Base-by-base conservation (phyloP, 2,797 vertebrate genomes). In the Tenualosa thibaudeaui region DNA sequence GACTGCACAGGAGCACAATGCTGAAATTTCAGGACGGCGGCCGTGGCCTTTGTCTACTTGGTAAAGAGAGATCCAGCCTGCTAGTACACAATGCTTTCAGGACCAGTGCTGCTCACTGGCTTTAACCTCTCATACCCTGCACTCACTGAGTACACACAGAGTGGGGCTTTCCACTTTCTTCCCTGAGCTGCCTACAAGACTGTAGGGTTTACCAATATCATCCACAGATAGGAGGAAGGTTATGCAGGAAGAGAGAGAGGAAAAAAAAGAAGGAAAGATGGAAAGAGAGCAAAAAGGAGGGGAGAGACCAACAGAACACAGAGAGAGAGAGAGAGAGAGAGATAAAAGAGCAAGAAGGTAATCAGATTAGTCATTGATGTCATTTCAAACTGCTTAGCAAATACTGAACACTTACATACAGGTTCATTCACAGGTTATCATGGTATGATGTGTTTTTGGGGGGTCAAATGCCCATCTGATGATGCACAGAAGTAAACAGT, bases 101-200 rank as follows among this genome's bases (percentile, higher is more conserved):
- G 37, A 75, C 31, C 31, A 31, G 62, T 68, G 31, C 62, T 75
- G 60, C 0, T 26, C n/a, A 12, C 60, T 24, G n/a, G 3, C 31
- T 17, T 12, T 40, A 31, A 8, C 68, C 31, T 31, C 68, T 17
- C 68, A 43, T 40, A 58, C 5, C 17, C 51, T 53, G 12, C 31
- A 13, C 68, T 7, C 15, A 31, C 68, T 75, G 68, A 13, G 8
- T 31, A 37, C 65, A 40, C 37, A n/a, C 26, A 40, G 13, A 71
- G 31, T 6, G 68, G 65, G 65, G 40, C 65, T 71, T 71, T 75
- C 68, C 68, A 65, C 68, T 75, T 43, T 75, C 68, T 17, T 75
- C 37, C 62, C 26, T 68, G 10, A 13, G 31, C 37, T 19, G 31
- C 37, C 5, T 6, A 7, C 15, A 17, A 75, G 4, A 43, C 31